These are phyloP conservation scores for Caenorhabditis sinica DNA, from an alignment of 2,888 invertebrate species.

Conservation along the genomic window DNA sequence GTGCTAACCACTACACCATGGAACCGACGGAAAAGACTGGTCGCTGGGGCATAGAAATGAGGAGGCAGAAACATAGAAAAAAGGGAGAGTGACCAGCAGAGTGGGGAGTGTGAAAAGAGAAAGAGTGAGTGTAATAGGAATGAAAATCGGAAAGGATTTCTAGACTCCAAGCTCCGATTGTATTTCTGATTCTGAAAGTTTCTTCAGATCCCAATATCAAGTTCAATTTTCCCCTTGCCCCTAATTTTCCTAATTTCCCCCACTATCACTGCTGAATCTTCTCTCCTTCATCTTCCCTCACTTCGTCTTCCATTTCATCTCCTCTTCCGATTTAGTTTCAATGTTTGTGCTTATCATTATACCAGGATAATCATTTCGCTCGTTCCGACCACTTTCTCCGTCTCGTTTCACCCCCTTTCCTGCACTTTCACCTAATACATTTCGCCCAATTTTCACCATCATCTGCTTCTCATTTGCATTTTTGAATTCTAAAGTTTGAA, in stretches of 20 bases:
- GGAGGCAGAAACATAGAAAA: background rate
- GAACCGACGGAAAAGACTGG: constrained; percentile 40
- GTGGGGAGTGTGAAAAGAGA: background rate
- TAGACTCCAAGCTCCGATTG: too few species aligned
- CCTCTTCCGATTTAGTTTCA: constrained; percentile 19
- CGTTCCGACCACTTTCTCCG: constrained; percentile 22
- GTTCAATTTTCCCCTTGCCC: background rate
- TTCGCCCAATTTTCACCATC: background rate
- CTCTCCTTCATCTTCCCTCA: constrained; percentile 1
- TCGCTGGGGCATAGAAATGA: background rate
- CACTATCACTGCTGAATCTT: background rate
- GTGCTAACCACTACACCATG: constrained; percentile 78
- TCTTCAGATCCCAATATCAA: too few species aligned
- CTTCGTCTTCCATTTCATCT: constrained; percentile 16
- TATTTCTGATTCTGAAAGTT: background rate
- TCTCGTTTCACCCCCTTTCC: constrained; percentile 18
- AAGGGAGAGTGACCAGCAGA: background rate
- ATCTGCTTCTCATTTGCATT: constrained; percentile 45
- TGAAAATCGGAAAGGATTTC: background rate
- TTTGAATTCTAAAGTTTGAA: background rate
- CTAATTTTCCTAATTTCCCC: background rate
- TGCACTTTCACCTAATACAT: background rate
- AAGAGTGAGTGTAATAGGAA: background rate
- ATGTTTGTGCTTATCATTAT: constrained; percentile 64
- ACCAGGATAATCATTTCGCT: constrained; percentile 63